Base-by-base conservation (phyloP, 2,888 invertebrate genomes). In the Saturnia pavonia region DNA sequence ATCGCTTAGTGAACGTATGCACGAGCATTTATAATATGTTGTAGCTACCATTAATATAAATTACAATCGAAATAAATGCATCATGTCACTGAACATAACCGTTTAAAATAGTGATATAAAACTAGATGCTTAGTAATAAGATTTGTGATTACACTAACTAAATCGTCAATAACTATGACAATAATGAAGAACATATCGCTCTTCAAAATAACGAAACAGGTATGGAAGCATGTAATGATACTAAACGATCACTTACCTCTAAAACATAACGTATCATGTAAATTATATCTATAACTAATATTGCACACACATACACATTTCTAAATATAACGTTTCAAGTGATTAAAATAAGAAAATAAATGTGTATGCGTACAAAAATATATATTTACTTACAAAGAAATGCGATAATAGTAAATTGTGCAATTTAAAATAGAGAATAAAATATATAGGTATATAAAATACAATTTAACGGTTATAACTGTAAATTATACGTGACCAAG, bases 281-380 rank as follows among this genome's bases (percentile, higher is more conserved):
- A 88, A 88, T 86, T 86, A 87, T 82, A 74, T 83, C 85, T 91
- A 91, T 74, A 92, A 91, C 92, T 94, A 93, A 93, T 94, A 94
- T 94, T 94, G 94, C 94, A 94, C 94, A 92, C 94, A 94, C 94
- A 94, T 94, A 94, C 93, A 94, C 92, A 94, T 91, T 91, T 88
- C 85, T 86, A 85, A 88, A 88, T 85, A 78, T 84, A 87, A 86
- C 83, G 83, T 87, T 87, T 81, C 4, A 86, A 76, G 80, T 67
- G 81, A 84, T 84, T 79, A 84, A 87, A 88, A 84, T 79, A 85
- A 85, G 83, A 81, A 85, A 83, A 81, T 83, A 89, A 90, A 90
- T 92, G 93, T 94, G 93, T 93, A 92, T 91, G 93, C 90, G 92
- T 85, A 94, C 90, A 91, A 91, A 92, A 89, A 85, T 88, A 90